Evolutionary conservation across 2,797 vertebrate genomes (phyloP).

Genomic region (Cuculus canorus): DNA sequence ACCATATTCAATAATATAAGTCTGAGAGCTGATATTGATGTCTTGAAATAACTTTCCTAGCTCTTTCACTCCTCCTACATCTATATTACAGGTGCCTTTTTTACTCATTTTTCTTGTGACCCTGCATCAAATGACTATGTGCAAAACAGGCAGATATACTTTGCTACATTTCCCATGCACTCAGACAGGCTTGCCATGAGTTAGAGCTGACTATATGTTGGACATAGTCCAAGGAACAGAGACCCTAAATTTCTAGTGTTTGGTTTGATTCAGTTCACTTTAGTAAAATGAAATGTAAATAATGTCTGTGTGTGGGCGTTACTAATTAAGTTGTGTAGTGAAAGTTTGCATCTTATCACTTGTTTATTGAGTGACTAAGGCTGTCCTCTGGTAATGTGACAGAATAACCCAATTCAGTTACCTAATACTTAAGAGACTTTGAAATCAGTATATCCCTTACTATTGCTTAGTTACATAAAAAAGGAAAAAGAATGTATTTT

Average conservation of each 20-base stretch:
- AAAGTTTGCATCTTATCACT: not conserved
- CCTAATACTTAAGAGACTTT: not conserved
- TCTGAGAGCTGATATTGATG: not conserved
- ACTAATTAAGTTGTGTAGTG: not conserved
- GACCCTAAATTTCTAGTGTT: not conserved
- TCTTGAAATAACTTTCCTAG: not conserved
- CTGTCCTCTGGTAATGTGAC: not conserved
- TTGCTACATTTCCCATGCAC: not conserved
- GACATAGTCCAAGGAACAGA: not conserved
- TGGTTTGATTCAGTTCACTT: not conserved
- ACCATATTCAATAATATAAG: not conserved
- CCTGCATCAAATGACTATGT: not conserved
- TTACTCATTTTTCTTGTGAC: not conserved
- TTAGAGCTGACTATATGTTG: not conserved
- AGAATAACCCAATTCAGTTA: not conserved
- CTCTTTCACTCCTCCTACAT: not conserved
- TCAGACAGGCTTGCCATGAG: not conserved
- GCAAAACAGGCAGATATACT: not conserved
- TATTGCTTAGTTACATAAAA: not conserved
- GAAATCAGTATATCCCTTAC: rapidly evolving
- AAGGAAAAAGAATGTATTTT: not conserved
- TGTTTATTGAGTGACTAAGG: not conserved
- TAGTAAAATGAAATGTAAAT: not conserved
- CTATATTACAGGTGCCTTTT: not conserved
- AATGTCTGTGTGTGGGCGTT: not conserved